Base-by-base conservation (phyloP, 2,113 vertebrate species). In the Terrapene triunguis region DNA sequence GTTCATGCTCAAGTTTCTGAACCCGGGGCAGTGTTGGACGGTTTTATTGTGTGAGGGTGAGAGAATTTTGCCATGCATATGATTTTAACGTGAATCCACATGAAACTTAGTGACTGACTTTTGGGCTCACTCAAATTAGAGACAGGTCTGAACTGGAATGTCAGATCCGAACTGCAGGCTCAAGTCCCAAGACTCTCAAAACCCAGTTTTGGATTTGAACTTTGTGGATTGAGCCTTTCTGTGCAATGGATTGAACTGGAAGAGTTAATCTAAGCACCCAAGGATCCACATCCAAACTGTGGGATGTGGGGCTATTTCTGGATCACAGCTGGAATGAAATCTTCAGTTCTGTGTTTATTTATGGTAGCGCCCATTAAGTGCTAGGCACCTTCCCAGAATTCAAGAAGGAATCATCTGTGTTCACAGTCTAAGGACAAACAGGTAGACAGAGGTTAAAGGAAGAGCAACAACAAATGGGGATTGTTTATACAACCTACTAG, bases 331-430 rank as follows among this genome's bases (percentile, higher is more conserved):
- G 48, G 94, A 92, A 86, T 59, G 32, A 90, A 89, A 92, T 92
- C 89, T 93, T 96, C 92, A 89, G 76, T 62, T 55, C 42, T 17
- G 17, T 1, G 12, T 47, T 89, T 91, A 78, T 87, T 88, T 89
- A 24, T 84, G 85, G 85, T 55, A 35, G 62, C 1, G 13, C 55
- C 17, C 84, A 92, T 44, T 48, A 95, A 95, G 90, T 84, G 87
- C 1, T 38, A 86, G 72, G 80, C 47, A 94, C 82, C 84, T 95
- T 94, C 76, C 80, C 89, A 85, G 92, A 90, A 86, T 84, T 93
- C 35, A 84, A 50, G 94, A 93, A 96, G 44, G 72, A 85, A 50
- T 6, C 79, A 84, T 76, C 82, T 95, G 93, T 80, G 74, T 10
- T 24, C 44, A 47, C 74, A 78, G 42, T 47, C 42, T 47, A 47